phyloP scores from a whole-genome alignment of 2,113 vertebrate species.

The Desmodus rotundus region DNA sequence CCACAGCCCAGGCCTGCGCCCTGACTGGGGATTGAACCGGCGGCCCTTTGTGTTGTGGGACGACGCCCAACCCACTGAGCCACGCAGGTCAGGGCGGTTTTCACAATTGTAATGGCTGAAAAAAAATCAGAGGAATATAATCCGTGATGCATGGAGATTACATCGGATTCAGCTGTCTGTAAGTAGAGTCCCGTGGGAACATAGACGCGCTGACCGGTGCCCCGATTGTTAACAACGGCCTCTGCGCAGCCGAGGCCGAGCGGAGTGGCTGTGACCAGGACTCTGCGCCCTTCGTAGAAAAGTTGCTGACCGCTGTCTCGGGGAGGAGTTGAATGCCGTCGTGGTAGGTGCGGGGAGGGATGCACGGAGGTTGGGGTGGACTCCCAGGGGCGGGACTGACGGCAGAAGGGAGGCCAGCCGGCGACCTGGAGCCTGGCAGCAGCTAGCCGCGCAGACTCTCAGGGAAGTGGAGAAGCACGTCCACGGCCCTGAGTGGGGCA shows the following conservation, averaged over 20 bases:
- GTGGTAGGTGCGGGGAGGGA: no score
- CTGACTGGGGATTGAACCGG: no score
- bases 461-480: no score
- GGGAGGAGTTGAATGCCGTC: not conserved
- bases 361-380: not conserved
- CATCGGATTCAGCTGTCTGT: not conserved
- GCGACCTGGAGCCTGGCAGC: not conserved
- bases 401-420: not conserved
- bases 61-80: no score
- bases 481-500: not conserved
- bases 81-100: not conserved
- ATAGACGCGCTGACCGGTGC: no score
- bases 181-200: not conserved
- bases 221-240: not conserved
- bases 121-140: not conserved
- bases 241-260: not conserved
- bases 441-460: rapidly evolving
- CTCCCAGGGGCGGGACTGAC: rapidly evolving
- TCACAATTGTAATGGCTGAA: not conserved
- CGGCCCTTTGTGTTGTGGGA: no score
- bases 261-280: not conserved
- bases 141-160: not conserved
- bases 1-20: no score
- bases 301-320: not conserved
- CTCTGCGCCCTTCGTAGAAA: not conserved